Conservation (phyloP, 2,888 invertebrate species). For the Dendrolimus pini region DNA sequence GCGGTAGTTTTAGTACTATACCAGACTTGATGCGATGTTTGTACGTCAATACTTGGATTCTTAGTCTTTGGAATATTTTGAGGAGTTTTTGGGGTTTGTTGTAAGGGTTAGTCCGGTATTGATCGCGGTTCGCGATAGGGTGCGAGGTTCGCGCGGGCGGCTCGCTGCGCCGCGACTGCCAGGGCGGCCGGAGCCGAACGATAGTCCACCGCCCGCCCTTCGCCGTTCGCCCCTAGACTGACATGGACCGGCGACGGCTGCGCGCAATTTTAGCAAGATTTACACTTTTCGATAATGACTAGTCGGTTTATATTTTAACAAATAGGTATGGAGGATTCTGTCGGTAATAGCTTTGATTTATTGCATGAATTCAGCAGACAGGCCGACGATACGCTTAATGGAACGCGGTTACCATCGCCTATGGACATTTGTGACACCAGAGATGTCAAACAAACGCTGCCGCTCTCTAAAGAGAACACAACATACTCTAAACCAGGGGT, state of each 20-base stretch:
- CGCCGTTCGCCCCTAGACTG: constrained; percentile 21
- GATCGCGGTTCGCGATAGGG: constrained; percentile 45
- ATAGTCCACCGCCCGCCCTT: constrained; percentile 28
- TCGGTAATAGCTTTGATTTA: no score
- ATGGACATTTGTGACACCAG: no score
- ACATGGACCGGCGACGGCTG: constrained; percentile 34
- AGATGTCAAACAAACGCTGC: no score
- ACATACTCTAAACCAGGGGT: no score
- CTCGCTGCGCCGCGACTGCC: constrained; percentile 68
- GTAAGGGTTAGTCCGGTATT: constrained; percentile 40
- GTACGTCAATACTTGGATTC: not conserved
- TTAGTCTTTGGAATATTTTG: not conserved
- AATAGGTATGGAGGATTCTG: no score
- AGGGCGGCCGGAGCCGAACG: constrained; percentile 31
- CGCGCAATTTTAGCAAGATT: constrained; percentile 24
- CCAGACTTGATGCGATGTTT: constrained; percentile 12
- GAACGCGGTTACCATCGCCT: no score
- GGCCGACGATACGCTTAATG: no score
- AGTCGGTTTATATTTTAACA: not conserved
- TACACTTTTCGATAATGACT: not conserved
- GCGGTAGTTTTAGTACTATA: constrained; percentile 23
- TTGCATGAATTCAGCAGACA: no score
- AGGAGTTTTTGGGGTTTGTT: constrained; percentile 20
- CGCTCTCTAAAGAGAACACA: no score
- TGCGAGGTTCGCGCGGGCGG: constrained; percentile 62